Conservation (phyloP, 1,140 invertebrate species). For the Aporrectodea caliginosa region DNA sequence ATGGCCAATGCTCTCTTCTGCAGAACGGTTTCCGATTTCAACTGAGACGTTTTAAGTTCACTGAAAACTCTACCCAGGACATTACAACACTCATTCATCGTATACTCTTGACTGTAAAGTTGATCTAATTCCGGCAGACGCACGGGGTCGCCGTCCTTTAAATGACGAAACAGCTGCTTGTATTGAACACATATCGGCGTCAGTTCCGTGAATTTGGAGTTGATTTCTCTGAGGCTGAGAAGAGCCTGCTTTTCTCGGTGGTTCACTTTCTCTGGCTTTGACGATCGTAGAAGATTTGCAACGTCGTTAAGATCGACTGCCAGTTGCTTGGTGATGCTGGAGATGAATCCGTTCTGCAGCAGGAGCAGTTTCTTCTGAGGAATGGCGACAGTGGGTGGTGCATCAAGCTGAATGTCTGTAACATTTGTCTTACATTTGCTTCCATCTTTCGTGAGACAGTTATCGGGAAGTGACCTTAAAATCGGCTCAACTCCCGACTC, state of each 20-base stretch:
- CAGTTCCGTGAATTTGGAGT: not conserved
- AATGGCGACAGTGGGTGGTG: too few species aligned
- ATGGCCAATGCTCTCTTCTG: not conserved
- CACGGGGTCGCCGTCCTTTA: not conserved
- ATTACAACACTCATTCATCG: not conserved
- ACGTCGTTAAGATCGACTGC: not conserved
- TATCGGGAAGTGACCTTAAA: too few species aligned
- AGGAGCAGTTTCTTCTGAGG: not conserved
- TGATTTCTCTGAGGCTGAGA: not conserved
- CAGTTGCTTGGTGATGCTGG: not conserved
- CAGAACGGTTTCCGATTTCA: not conserved
- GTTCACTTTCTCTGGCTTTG: not conserved
- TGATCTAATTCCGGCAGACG: not conserved
- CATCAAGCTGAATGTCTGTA: too few species aligned
- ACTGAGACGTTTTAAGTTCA: not conserved
- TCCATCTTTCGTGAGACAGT: too few species aligned
- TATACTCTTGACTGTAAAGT: not conserved
- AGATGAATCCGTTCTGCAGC: not conserved
- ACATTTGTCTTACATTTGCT: too few species aligned
- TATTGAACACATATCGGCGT: not conserved
- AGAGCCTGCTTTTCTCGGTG: not conserved
- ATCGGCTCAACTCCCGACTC: too few species aligned
- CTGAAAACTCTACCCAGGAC: not conserved
- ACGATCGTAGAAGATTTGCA: not conserved
- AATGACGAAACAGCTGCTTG: not conserved